phyloP scores from a whole-genome alignment of 2,888 invertebrate species.

The Cataglyphis albicans region DNA sequence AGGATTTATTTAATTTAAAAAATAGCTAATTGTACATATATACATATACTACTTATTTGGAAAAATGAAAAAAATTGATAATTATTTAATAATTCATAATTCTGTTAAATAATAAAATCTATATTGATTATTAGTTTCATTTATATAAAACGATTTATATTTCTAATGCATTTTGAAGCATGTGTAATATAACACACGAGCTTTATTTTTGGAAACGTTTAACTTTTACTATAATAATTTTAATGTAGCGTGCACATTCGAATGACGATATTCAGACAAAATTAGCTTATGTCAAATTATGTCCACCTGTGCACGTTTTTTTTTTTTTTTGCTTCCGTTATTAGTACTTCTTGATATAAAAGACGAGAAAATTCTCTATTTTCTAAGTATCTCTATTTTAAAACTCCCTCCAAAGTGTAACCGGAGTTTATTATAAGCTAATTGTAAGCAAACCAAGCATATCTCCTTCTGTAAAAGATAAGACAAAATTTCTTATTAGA shows the following conservation, averaged over 20 bases:
- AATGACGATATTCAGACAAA: background rate
- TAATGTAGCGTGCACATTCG: background rate
- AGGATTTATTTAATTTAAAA: background rate
- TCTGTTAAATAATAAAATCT: conserved; percentile 2
- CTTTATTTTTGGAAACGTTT: too few species aligned
- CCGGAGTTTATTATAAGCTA: background rate
- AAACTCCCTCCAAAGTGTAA: background rate
- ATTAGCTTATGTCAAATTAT: conserved; percentile 69
- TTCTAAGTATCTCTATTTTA: background rate
- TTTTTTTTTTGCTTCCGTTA: conserved; percentile 59
- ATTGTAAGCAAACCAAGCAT: background rate
- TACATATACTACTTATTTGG: too few species aligned
- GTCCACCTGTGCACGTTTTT: conserved; percentile 53
- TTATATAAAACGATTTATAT: background rate
- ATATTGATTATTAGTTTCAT: background rate
- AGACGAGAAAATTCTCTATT: background rate
- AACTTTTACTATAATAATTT: too few species aligned
- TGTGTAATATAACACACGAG: background rate
- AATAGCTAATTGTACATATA: background rate
- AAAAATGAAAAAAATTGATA: too few species aligned
- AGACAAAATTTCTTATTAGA: background rate
- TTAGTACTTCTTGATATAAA: background rate
- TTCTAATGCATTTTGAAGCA: background rate
- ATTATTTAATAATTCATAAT: too few species aligned
- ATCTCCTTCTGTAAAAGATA: background rate